Conservation (phyloP, 2,797 vertebrate genomes). For the Poeciliopsis turneri region DNA sequence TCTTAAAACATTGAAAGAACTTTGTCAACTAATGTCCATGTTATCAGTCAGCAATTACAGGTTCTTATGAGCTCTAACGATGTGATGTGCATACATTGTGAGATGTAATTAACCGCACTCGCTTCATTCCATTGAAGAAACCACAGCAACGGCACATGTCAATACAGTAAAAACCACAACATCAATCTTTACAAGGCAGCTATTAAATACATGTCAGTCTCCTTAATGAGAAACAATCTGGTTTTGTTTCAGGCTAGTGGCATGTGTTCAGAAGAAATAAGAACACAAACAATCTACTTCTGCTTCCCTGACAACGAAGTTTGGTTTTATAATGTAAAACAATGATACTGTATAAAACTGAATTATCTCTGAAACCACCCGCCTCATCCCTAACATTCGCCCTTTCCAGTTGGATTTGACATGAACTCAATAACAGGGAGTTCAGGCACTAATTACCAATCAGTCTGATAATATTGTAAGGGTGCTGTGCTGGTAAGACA, state of each 20-base stretch:
- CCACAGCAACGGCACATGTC: background rate
- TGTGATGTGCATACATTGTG: constrained; percentile 21
- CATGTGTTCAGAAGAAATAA: constrained; percentile 7
- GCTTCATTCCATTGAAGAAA: constrained; percentile 9
- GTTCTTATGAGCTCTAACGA: background rate
- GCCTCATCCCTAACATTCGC: constrained; percentile 27
- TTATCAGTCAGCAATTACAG: background rate
- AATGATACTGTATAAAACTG: constrained; percentile 14
- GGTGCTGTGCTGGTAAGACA: constrained; percentile 23
- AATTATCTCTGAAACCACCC: constrained; percentile 34
- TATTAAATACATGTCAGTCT: constrained; percentile 12
- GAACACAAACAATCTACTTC: constrained; percentile 1
- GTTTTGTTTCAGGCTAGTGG: background rate
- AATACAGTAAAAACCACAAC: constrained; percentile 13
- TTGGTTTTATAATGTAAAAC: constrained; percentile 25
- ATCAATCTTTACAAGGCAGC: constrained; percentile 17
- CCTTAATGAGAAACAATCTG: constrained; percentile 1
- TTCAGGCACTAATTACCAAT: background rate
- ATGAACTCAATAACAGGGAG: constrained; percentile 28
- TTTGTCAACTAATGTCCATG: background rate
- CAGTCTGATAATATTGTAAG: background rate
- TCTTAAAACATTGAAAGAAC: background rate
- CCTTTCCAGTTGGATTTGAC: constrained; percentile 27
- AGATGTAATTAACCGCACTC: constrained; percentile 10
- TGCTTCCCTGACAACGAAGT: constrained; percentile 10